Evolutionary conservation across 2,888 invertebrate genomes (phyloP), one percentile per base, ranked within the genome.

Genomic region (Koerneria pararmatus): DNA sequence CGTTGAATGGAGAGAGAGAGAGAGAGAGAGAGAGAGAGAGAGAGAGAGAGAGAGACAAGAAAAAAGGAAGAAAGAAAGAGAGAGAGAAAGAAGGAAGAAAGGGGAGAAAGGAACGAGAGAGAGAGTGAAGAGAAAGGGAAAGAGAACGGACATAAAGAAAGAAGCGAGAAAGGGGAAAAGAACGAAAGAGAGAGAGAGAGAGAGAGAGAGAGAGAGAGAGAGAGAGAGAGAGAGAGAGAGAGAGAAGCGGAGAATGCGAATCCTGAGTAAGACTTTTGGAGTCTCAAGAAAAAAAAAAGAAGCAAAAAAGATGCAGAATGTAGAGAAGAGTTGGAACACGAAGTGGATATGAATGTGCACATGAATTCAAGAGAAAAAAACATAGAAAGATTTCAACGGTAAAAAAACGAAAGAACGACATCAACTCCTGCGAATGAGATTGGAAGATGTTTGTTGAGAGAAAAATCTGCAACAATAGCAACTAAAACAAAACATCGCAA

Each of bases 1-100:
- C 15, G 24, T n/a, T 51, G 8, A 51, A 22, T 22, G n/a, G 51
- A 5, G 46, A 51, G 8, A 51, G 51, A 51, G 51, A 51, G 51
- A 51, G 11, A 51, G 24, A 51, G 51, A 51, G 51, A 51, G 51
- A 51, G 51, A n/a, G n/a, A 51, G 51, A 51, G 51, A 51, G 51
- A 6, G n/a, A 27, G 5, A 27, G 22, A 5, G 24, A 51, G 6
- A 22, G 24, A 15, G 24, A 5, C 8, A 27, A 22, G 6, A 51
- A 27, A 11, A 27, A 22, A 51, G 6, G 8, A 51, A 5, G n/a
- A 27, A 51, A 5, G 5, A 51, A 27, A 51, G 51, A 51, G 51
- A n/a, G n/a, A n/a, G n/a, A n/a, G 8, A 51, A 15, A 51, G 8
- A 51, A 27, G n/a, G 51, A 51, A 51, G 24, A 22, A 27, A 27